Evolutionary conservation across 2,888 invertebrate genomes (phyloP), one percentile per base, ranked within the genome.

Genomic region (Drosophila longiperda): DNA sequence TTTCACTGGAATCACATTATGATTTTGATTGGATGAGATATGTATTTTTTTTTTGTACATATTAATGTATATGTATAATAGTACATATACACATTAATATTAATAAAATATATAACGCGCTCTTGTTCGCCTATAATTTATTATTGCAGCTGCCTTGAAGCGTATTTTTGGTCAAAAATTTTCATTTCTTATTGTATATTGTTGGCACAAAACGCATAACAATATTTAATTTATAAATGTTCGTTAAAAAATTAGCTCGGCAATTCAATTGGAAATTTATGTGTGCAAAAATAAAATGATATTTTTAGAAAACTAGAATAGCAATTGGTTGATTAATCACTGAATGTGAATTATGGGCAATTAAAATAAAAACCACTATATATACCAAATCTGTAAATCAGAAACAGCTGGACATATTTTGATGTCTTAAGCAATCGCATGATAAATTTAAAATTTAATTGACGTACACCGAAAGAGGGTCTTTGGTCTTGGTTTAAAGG

Each of bases 101-200:
- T 53, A 66, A 48, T 66, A 33, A 23, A 60, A 32, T 66, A 59
- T 60, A 52, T 52, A 77, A 50, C 59, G 66, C 63, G 40, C 38
- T 75, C 48, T 54, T 50, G 50, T 60, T 70, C 45, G 32, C 57
- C 57, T 58, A 57, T 67, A 78, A 88, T 87, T 86, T 81, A 88
- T 87, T 75, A 62, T 69, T 88, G 77, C 81, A 75, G 83, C 73
- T 88, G 86, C 83, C 83, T 75, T 88, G 90, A 82, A 64, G 67
- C 76, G 71, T 53, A 68, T 76, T 80, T 87, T 85, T 67, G 58
- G 66, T 68, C 34, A 75, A 70, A 70, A 61, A 62, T 68, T 73
- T 65, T 60, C 38, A 15, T 40, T 74, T 60, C 57, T 63, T 66
- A 42, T 63, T 54, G 34, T 36, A 33, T 59, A 53, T 26, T 73